Evolutionary conservation across 1,140 invertebrate genomes (phyloP).

Genomic region (Penaeus japonicus): DNA sequence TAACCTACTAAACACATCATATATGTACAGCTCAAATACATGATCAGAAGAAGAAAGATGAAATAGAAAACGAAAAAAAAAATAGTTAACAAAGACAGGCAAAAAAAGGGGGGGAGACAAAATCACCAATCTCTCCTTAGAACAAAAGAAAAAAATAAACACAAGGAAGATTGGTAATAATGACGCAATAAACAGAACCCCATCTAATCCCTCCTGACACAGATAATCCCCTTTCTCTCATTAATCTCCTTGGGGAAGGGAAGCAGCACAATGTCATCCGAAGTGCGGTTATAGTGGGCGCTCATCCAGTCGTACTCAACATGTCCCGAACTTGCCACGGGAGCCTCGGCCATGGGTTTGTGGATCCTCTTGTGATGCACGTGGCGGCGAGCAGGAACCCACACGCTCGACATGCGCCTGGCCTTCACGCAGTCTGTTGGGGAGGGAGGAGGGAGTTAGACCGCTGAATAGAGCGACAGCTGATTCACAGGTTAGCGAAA

Average conservation of each 20-base stretch:
- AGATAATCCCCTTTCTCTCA: conserved; percentile 31
- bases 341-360: background rate
- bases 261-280: conserved; percentile 14
- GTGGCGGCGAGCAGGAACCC: conserved; percentile 31
- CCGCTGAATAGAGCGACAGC: too few relatives aligned
- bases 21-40: too few relatives aligned
- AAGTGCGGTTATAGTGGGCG: conserved; percentile 31
- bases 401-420: conserved; percentile 18
- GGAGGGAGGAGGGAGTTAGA: background rate
- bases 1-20: too few relatives aligned
- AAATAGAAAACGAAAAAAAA: too few relatives aligned
- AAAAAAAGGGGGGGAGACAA: too few relatives aligned
- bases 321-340: background rate
- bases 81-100: too few relatives aligned
- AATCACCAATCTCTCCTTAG: too few relatives aligned
- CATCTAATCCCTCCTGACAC: background rate
- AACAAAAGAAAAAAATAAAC: too few relatives aligned
- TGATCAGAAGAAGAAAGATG: too few relatives aligned
- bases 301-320: conserved; percentile 49
- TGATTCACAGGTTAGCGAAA: too few relatives aligned
- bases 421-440: conserved; percentile 34
- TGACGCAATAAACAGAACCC: too few relatives aligned
- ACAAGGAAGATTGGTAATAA: too few relatives aligned
- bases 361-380: background rate
- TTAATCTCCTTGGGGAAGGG: conserved; percentile 22